These are phyloP conservation scores for Actinia tenebrosa DNA, from an alignment of 64 coral and sea anemone genomes.

Conservation along the genomic window DNA sequence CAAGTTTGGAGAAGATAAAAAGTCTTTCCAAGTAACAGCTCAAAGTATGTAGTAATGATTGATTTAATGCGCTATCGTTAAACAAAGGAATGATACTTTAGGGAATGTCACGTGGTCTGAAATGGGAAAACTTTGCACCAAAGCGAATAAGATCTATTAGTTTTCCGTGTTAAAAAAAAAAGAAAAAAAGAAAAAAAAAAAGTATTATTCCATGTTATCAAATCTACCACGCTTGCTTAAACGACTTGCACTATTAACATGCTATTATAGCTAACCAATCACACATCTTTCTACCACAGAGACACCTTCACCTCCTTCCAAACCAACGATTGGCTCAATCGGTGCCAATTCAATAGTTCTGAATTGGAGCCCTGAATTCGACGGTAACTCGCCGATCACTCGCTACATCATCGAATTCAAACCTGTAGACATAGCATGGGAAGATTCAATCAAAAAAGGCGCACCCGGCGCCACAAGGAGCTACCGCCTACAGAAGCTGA, in stretches of 20 bases:
- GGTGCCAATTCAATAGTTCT: conserved; percentile 47
- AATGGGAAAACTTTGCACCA: no score
- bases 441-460: background rate
- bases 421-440: conserved; percentile 29
- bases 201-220: no score
- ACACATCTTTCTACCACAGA: conserved; percentile 19
- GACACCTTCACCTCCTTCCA: conserved; percentile 49
- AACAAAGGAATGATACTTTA: no score
- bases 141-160: no score
- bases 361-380: conserved; percentile 46
- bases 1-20: conserved; percentile 46
- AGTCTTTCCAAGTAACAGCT: conserved; percentile 55
- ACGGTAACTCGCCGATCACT: conserved; percentile 63
- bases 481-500: conserved; percentile 22
- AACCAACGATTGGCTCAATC: conserved; percentile 22
- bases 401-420: conserved; percentile 61
- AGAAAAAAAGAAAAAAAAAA: no score
- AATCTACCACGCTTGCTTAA: no score
- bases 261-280: background rate
- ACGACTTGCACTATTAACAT: background rate
- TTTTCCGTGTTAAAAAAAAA: no score
- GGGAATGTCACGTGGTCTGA: no score
- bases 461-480: conserved; percentile 17
- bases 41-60: conserved; percentile 46
- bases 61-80: no score